Percentiles rank a stretch among this genome's conserved stretches.
Conservation (phyloP, 2,888 invertebrate genomes). For the Hedya salicella region DNA sequence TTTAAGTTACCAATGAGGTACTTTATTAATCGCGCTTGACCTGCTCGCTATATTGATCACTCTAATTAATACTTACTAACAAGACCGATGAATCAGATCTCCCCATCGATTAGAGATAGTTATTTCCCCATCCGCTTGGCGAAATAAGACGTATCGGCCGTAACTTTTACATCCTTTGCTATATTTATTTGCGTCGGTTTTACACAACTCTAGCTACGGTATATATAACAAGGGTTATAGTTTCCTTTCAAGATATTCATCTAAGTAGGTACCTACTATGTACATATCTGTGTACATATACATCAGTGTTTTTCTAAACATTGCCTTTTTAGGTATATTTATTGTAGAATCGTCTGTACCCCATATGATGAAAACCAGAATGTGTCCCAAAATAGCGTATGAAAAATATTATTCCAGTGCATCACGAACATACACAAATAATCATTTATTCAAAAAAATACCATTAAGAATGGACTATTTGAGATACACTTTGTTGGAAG, state of each 20-base stretch:
- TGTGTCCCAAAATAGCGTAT: too few species aligned
- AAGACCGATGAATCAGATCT: conserved; percentile 52
- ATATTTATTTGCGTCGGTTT: conserved; percentile 49
- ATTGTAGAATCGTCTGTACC: too few species aligned
- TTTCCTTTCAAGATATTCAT: conserved; percentile 5
- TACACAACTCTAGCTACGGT: conserved; percentile 25
- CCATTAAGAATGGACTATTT: too few species aligned
- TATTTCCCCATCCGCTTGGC: conserved; percentile 49
- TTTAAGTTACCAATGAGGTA: background rate
- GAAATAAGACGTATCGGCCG: conserved; percentile 44
- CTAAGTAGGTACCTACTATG: background rate
- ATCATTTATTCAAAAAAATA: too few species aligned
- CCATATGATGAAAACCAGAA: too few species aligned
- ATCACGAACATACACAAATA: too few species aligned
- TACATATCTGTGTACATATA: background rate
- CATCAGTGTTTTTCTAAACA: too few species aligned
- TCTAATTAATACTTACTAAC: conserved; percentile 49
- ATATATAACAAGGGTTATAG: conserved; percentile 10
- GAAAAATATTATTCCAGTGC: too few species aligned
- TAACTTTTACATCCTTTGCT: conserved; percentile 52
- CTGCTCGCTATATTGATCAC: conserved; percentile 51
- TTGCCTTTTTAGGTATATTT: too few species aligned
- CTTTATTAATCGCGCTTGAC: conserved; percentile 18
- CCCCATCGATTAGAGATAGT: conserved; percentile 45
- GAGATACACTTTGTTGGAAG: too few species aligned